Evolutionary conservation across 2,797 vertebrate genomes (phyloP).

Genomic region (Helostoma temminkii): DNA sequence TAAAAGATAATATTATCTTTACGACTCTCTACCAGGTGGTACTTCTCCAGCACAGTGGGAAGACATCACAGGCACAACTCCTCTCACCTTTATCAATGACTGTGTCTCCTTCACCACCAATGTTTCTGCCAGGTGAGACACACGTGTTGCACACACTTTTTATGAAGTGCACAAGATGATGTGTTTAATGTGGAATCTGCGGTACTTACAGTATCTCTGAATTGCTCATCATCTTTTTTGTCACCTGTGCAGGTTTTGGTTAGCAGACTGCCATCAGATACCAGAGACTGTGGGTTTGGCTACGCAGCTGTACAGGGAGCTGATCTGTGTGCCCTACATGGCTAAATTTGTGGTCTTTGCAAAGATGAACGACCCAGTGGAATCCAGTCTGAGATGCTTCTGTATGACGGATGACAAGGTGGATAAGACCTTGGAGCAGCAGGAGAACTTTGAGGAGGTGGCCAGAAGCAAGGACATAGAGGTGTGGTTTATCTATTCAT

Average conservation of each 20-base stretch:
- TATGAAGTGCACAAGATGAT: not conserved
- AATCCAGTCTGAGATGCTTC: slow-evolving; percentile 96
- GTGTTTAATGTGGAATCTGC: not conserved
- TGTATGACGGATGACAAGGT: slow-evolving; percentile 99
- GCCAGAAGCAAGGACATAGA: slow-evolving; percentile 99
- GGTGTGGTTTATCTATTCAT: slow-evolving; percentile 72
- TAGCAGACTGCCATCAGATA: slow-evolving; percentile 98
- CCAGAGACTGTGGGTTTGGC: slow-evolving; percentile 96
- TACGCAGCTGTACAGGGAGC: slow-evolving; percentile 95
- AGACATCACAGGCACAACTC: slow-evolving; percentile 98
- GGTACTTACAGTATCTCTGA: not conserved
- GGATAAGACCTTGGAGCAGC: slow-evolving; percentile 99
- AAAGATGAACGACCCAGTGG: slow-evolving; percentile 97
- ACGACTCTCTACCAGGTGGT: slow-evolving; percentile 85
- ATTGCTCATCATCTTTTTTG: not conserved
- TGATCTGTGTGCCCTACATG: slow-evolving; percentile 99
- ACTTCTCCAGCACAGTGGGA: slow-evolving; percentile 99
- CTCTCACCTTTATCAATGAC: slow-evolving; percentile 95
- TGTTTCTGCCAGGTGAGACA: slow-evolving; percentile 94
- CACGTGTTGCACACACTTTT: not conserved
- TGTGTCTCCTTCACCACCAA: slow-evolving; percentile 99
- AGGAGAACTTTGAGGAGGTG: slow-evolving; percentile 99
- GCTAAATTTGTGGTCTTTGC: slow-evolving; percentile 99
- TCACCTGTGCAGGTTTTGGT: slow-evolving; percentile 91
- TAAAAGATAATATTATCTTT: slow-evolving; percentile 2